Conservation (phyloP, 1,140 invertebrate species). For the Sycophaga agraensis region DNA sequence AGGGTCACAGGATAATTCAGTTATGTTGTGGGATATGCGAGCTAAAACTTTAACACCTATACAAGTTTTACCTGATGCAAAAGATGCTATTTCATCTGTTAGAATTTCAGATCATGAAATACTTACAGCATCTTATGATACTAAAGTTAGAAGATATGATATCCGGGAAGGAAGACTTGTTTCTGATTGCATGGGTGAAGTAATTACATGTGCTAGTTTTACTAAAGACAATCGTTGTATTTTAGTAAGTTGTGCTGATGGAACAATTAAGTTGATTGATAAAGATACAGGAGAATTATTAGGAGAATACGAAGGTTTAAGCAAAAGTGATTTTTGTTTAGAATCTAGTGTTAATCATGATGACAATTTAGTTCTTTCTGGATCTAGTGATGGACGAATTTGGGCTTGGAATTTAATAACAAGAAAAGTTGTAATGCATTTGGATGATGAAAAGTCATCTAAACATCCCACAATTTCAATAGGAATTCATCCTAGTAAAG, state of each 20-base stretch:
- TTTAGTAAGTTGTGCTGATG: conserved; percentile 80
- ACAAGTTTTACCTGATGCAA: conserved; percentile 85
- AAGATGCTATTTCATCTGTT: conserved; percentile 88
- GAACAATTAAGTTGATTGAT: conserved; percentile 81
- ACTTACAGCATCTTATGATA: conserved; percentile 87
- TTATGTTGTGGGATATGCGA: conserved; percentile 87
- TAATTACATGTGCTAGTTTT: conserved; percentile 73
- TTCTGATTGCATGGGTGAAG: conserved; percentile 82
- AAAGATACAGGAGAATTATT: conserved; percentile 84
- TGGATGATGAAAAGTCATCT: conserved; percentile 48
- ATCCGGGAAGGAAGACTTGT: conserved; percentile 80
- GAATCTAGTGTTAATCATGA: conserved; percentile 82
- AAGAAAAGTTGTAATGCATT: conserved; percentile 64
- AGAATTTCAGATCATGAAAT: conserved; percentile 89
- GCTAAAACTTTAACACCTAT: conserved; percentile 73
- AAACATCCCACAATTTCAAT: conserved; percentile 60
- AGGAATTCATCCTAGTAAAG: conserved; percentile 71
- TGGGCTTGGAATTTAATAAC: conserved; percentile 88
- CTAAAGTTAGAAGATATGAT: conserved; percentile 85
- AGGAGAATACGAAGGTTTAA: conserved; percentile 77
- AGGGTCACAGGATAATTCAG: conserved; percentile 88
- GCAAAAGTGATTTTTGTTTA: conserved; percentile 76
- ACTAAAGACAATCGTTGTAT: conserved; percentile 87
- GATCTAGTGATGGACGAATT: conserved; percentile 82
- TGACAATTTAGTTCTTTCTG: conserved; percentile 83